Conservation (phyloP, 2,797 vertebrate genomes). For the Cossypha heuglini region DNA sequence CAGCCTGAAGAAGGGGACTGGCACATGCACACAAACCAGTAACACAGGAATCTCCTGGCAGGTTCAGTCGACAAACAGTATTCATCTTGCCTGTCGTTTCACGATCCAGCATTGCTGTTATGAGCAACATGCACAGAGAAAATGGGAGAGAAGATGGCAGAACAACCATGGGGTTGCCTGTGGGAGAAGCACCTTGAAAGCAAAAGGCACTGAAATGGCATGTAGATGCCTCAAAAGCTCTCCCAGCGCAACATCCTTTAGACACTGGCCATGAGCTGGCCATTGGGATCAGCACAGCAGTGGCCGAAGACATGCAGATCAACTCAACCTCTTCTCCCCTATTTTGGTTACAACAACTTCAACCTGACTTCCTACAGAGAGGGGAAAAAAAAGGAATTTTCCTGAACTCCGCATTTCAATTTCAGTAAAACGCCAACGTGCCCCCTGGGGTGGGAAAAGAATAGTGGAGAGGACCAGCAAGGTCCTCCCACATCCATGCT, state of each 20-base stretch:
- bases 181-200: background rate
- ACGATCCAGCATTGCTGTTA: background rate
- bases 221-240: background rate
- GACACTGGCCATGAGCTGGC: background rate
- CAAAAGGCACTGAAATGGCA: background rate
- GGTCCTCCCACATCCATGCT: fast-evolving
- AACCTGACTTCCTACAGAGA: background rate
- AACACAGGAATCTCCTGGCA: slow-evolving; percentile 23
- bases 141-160: background rate
- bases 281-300: background rate
- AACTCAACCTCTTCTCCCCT: background rate
- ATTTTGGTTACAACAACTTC: background rate
- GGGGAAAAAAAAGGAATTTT: background rate
- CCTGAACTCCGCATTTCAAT: background rate
- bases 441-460: background rate
- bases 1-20: background rate
- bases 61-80: background rate
- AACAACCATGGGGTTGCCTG: background rate
- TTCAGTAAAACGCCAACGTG: background rate
- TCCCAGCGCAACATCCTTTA: background rate
- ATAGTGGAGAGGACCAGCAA: fast-evolving
- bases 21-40: background rate
- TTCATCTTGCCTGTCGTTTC: fast-evolving
- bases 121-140: background rate
- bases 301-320: fast-evolving